These are phyloP conservation scores for Slavum lentiscoides DNA, from an alignment of 2,888 invertebrate genomes.

Conservation along the genomic window DNA sequence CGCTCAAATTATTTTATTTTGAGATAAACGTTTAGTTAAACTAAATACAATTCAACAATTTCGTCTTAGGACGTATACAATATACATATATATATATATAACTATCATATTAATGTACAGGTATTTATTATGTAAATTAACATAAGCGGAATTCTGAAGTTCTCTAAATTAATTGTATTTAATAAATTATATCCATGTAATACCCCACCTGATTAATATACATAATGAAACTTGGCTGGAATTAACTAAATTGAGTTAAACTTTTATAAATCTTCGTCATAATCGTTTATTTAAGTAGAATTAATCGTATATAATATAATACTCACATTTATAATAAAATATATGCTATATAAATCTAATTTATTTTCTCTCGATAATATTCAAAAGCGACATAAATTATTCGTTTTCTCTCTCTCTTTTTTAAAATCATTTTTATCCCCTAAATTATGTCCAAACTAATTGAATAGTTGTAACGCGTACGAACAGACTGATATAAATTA, in stretches of 20 bases:
- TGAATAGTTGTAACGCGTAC: neutral
- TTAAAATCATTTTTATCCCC: no score
- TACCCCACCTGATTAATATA: neutral
- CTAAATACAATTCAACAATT: neutral
- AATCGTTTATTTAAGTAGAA: neutral
- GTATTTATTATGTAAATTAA: conserved; percentile 28
- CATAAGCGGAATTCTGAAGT: neutral
- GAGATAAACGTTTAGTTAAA: neutral
- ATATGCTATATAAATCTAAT: no score
- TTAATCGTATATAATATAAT: neutral
- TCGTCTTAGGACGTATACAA: neutral
- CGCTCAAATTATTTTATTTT: neutral
- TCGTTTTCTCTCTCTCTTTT: no score
- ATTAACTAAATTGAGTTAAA: conserved; percentile 5
- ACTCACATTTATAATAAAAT: no score
- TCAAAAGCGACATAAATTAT: no score
- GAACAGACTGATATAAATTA: neutral
- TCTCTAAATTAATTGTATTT: conserved; percentile 10
- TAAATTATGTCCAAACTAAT: neutral
- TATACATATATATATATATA: neutral
- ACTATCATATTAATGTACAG: neutral
- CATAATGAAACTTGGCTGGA: neutral
- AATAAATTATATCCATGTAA: neutral
- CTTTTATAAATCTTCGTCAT: neutral
- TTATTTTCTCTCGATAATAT: no score